phyloP scores from a whole-genome alignment of 1,140 invertebrate genomes.

The Pentalonia nigronervosa region DNA sequence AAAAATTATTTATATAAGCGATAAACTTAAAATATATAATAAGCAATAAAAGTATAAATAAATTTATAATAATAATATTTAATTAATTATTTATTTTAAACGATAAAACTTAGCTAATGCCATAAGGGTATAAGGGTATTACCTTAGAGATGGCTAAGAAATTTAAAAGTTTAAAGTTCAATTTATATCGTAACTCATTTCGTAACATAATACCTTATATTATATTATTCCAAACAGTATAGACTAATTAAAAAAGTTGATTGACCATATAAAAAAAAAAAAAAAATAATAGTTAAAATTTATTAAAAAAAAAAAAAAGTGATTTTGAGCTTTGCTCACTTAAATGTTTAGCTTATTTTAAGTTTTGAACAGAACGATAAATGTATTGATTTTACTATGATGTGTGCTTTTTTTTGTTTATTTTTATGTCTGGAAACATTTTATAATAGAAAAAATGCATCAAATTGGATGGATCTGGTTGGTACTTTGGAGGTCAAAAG shows the following conservation, averaged over 20 bases:
- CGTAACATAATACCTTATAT: neutral
- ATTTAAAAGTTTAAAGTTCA: neutral
- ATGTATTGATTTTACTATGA: too few relatives aligned
- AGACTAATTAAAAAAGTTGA: neutral
- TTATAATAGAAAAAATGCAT: too few relatives aligned
- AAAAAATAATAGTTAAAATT: neutral
- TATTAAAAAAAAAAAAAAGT: neutral
- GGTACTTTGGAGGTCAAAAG: too few relatives aligned
- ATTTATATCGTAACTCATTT: neutral
- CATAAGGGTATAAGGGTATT: neutral
- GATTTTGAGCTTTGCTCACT: neutral
- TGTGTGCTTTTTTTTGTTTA: too few relatives aligned
- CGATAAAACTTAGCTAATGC: neutral
- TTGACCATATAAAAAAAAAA: neutral
- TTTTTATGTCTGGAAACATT: too few relatives aligned
- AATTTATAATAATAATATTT: neutral
- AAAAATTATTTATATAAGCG: neutral
- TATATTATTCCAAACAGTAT: neutral
- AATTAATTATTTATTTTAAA: neutral
- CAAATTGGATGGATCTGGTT: too few relatives aligned
- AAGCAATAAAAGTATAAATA: neutral
- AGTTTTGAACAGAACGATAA: too few relatives aligned
- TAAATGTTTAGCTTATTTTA: neutral
- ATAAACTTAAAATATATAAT: too few relatives aligned
- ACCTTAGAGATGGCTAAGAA: neutral